Evolutionary conservation across 2,888 invertebrate species (phyloP).

Genomic region (Xanthorhoe designata): DNA sequence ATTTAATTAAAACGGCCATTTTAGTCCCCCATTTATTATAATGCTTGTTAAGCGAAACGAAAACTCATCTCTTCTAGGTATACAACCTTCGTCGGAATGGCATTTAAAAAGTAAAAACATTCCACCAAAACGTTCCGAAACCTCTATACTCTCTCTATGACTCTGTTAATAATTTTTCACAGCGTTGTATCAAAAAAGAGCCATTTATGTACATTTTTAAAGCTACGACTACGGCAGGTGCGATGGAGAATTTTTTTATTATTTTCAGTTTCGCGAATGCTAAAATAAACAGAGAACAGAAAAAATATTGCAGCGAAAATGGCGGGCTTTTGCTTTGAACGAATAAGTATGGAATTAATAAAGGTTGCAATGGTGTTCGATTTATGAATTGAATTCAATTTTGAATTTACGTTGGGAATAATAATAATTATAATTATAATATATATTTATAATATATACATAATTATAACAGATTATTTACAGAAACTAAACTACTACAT

Average conservation of each 20-base stretch:
- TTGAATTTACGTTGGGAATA: no score
- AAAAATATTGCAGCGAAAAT: constrained; percentile 10
- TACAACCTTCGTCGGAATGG: not conserved
- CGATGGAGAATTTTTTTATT: constrained; percentile 40
- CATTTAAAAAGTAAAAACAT: not conserved
- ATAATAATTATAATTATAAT: no score
- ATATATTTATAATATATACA: no score
- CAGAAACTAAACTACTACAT: no score
- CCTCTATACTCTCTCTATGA: not conserved
- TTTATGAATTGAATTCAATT: constrained; percentile 2
- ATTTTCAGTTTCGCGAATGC: constrained; percentile 33
- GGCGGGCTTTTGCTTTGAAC: not conserved
- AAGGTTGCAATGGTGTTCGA: not conserved
- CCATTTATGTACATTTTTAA: constrained; percentile 54
- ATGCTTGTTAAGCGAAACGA: no score
- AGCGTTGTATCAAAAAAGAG: constrained; percentile 24
- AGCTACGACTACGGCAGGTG: constrained; percentile 51
- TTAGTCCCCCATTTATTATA: no score
- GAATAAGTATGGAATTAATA: constrained; percentile 7
- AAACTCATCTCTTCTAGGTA: not conserved
- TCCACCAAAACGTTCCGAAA: not conserved
- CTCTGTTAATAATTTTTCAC: constrained; percentile 16
- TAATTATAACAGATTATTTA: no score
- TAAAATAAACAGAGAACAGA: constrained; percentile 1
- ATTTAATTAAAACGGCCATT: no score